Evolutionary conservation across 2,888 invertebrate species (phyloP).

Genomic region (Rhimphoctona megacephalus): DNA sequence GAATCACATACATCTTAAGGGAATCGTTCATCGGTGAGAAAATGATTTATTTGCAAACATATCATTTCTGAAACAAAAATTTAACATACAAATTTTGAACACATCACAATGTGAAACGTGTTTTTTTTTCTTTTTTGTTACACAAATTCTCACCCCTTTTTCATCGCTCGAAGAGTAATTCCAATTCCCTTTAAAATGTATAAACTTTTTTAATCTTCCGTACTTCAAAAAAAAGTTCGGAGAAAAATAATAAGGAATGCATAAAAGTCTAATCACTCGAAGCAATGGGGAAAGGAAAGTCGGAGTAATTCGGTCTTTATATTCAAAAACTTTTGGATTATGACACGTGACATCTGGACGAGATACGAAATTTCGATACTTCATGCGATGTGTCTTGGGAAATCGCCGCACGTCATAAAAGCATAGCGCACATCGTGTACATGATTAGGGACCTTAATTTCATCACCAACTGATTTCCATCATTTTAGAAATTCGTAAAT

Average conservation of each 20-base stretch:
- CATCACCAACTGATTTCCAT: too few species aligned
- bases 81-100: not conserved
- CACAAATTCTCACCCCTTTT: not conserved
- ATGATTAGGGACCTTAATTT: too few species aligned
- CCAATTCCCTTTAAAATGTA: not conserved
- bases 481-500: too few species aligned
- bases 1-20: slow-evolving; percentile 89
- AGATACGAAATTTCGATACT: slow-evolving; percentile 67
- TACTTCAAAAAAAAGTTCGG: not conserved
- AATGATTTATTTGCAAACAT: not conserved
- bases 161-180: not conserved
- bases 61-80: not conserved
- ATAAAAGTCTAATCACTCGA: slow-evolving; percentile 42
- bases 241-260: not conserved
- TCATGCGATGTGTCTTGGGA: too few species aligned
- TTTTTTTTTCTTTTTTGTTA: not conserved
- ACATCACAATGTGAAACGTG: not conserved
- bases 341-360: slow-evolving; percentile 18
- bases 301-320: not conserved
- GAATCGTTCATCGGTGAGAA: slow-evolving; percentile 89
- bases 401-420: too few species aligned
- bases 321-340: slow-evolving; percentile 22
- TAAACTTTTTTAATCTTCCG: not conserved
- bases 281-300: not conserved
- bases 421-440: too few species aligned